Evolutionary conservation across 2,888 invertebrate genomes (phyloP).

Genomic region (Phlogophora meticulosa): DNA sequence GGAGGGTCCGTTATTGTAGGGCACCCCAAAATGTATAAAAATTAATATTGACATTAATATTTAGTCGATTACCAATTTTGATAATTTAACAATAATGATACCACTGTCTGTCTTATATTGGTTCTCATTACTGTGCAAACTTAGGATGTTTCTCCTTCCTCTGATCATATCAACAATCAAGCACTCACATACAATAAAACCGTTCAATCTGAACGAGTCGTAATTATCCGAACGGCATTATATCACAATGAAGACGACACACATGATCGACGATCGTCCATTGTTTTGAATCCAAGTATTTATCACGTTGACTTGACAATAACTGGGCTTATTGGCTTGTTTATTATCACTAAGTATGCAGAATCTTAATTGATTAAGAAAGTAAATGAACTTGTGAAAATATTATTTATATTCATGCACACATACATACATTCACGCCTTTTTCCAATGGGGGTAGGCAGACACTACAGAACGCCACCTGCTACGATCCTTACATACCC

Average conservation of each 20-base stretch:
- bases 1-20: too few relatives aligned
- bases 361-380: neutral
- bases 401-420: too few relatives aligned
- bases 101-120: too few relatives aligned
- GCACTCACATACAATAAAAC: neutral
- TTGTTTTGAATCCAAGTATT: slow-evolving; percentile 27
- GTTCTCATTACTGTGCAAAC: too few relatives aligned
- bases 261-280: slow-evolving; percentile 16
- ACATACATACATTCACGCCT: too few relatives aligned
- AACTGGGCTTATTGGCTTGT: neutral
- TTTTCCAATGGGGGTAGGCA: too few relatives aligned
- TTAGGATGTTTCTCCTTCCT: neutral
- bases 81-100: neutral
- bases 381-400: neutral
- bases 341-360: neutral
- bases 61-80: too few relatives aligned
- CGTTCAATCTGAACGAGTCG: slow-evolving; percentile 1
- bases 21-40: too few relatives aligned
- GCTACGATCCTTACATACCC: too few relatives aligned
- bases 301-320: slow-evolving; percentile 6
- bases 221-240: slow-evolving; percentile 15
- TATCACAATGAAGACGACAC: slow-evolving; percentile 18
- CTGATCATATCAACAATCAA: neutral
- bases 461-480: too few relatives aligned
- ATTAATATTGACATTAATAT: too few relatives aligned